phyloP scores from a whole-genome alignment of 2,113 vertebrate species.

The Ochotona princeps region DNA sequence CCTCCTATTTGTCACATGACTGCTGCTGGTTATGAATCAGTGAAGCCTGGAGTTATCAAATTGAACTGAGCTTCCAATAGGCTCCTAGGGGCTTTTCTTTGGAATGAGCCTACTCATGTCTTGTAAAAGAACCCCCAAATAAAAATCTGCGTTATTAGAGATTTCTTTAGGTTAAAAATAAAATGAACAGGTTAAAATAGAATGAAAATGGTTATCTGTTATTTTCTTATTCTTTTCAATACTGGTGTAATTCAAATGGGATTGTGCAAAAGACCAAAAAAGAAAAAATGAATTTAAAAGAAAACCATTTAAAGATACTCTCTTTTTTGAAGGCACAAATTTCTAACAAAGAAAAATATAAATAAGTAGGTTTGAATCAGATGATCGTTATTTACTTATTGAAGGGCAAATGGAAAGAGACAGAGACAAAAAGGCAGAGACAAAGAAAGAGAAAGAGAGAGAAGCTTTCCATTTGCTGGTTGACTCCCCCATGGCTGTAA shows the following conservation, averaged over 20 bases:
- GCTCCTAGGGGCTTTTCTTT: not conserved
- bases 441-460: too few relatives aligned
- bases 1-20: conserved; percentile 29
- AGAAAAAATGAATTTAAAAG: not conserved
- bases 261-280: not conserved
- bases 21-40: not conserved
- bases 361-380: not conserved
- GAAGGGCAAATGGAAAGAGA: too few relatives aligned
- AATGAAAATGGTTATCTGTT: not conserved
- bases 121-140: not conserved
- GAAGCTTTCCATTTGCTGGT: too few relatives aligned
- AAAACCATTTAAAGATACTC: conserved; percentile 15
- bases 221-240: conserved; percentile 28
- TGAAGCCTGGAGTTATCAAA: conserved; percentile 17
- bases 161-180: conserved; percentile 33
- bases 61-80: not conserved
- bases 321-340: not conserved
- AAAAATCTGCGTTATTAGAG: not conserved
- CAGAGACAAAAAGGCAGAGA: too few relatives aligned
- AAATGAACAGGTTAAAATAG: not conserved
- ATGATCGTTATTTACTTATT: not conserved
- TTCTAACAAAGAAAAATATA: not conserved
- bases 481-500: too few relatives aligned
- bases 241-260: not conserved
- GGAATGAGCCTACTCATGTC: not conserved